Base-by-base conservation (phyloP, 1,140 invertebrate genomes). In the Pseudachorutes palmiensis region DNA sequence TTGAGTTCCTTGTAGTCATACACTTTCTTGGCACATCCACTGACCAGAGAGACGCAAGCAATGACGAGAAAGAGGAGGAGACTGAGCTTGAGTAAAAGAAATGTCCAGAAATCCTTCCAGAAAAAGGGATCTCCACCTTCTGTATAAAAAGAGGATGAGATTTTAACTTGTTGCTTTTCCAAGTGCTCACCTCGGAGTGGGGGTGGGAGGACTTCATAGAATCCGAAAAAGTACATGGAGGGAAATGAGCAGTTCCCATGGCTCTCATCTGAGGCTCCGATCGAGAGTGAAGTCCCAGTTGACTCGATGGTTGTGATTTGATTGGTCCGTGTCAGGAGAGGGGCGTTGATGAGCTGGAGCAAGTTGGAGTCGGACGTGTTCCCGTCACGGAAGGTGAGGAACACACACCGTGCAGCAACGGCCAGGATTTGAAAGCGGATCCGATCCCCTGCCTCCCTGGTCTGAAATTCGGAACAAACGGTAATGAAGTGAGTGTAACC, bases 351-450 rank as follows among this genome's bases (percentile, higher is more conserved):
- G 29, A 69, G 36, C 45, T 69, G 32, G 9, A 69, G 41, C 1
- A 65, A 29, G 64, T 74, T 70, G 19, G 72, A 71, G 48, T 74
- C 72, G 0, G 68, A 55, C n/a, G 72, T 71, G 29, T 71, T 69
- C 9, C 72, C 72, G 28, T 74, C 72, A 19, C 72, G 45, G 29
- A 74, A 70, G 1, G 55, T 65, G 28, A 74, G 55, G 1, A n/a
- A 57, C 1, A 65, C 57, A 63, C 72, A 74, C 24, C 71, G 72
- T 14, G 67, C 58, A 28, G 64, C 70, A 41, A 66, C 60, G 16
- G 62, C 65, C 31, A 71, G 41, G 26, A 74, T 51, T 31, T 69
- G 64, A 24, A 74, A 32, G 14, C 66, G 61, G 19, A 74, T 48
- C 0, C 66, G 45, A 30, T 65, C 59, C 41, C 30, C 33, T 3